Percentiles rank a stretch among this genome's conserved stretches.
Conservation (phyloP, 64 coral and sea anemone genomes). For the Stylophora pistillata region DNA sequence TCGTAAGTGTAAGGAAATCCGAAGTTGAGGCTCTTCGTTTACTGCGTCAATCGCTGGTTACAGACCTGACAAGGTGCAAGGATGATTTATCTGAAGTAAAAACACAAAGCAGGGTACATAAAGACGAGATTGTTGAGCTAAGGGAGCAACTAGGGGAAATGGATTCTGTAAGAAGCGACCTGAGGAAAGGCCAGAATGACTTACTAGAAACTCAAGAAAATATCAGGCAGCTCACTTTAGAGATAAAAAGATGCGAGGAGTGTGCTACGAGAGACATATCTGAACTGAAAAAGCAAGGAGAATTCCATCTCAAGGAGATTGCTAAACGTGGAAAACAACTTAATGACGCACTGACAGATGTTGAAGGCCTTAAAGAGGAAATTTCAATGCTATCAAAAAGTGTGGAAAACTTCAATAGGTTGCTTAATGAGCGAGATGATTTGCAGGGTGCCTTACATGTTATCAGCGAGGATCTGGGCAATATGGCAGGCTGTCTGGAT, state of each 20-base stretch:
- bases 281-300: not conserved
- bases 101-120: not conserved
- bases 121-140: not conserved
- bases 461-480: not conserved
- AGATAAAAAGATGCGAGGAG: not conserved
- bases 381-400: not conserved
- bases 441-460: not conserved
- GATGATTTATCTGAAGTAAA: not conserved
- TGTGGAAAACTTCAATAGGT: not conserved
- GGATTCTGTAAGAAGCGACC: not conserved
- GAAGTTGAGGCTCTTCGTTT: not conserved
- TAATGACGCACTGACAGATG: not conserved
- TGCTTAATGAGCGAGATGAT: not conserved
- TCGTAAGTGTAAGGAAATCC: conserved; percentile 6
- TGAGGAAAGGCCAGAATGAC: not conserved
- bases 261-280: not conserved
- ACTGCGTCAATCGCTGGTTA: not conserved
- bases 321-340: not conserved
- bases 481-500: not conserved
- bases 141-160: not conserved
- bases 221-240: not conserved
- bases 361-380: not conserved
- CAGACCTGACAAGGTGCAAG: not conserved
- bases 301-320: no score
- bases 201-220: not conserved